Conservation (phyloP, 2,888 invertebrate genomes). For the Platynereis dumerilii region DNA sequence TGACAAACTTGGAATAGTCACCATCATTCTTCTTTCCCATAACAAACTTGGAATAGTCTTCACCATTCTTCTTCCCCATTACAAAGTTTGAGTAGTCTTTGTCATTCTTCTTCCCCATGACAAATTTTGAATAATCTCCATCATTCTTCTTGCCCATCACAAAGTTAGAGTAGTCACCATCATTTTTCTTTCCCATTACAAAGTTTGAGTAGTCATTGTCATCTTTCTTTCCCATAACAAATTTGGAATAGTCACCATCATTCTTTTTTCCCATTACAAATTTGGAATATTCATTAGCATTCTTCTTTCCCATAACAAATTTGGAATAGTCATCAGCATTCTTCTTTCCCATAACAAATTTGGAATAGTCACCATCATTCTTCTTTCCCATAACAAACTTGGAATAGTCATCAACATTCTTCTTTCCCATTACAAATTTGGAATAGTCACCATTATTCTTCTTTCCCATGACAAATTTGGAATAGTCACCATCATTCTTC, state of each 20-base stretch:
- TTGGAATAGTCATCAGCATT: not conserved
- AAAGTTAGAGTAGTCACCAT: not conserved
- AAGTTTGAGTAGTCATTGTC: not conserved
- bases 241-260: not conserved
- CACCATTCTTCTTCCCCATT: slow-evolving; percentile 4
- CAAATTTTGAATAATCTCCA: not conserved
- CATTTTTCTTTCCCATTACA: slow-evolving; percentile 9
- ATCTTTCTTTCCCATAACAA: slow-evolving; percentile 9
- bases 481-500: not conserved
- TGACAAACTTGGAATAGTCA: slow-evolving; percentile 3
- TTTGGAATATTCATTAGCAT: not conserved
- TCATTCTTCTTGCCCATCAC: slow-evolving; percentile 6
- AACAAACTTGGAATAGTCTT: slow-evolving; percentile 2
- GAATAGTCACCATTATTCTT: not conserved
- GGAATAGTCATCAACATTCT: no score
- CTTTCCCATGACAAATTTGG: not conserved
- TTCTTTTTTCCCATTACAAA: slow-evolving; percentile 9
- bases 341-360: slow-evolving; percentile 3
- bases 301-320: slow-evolving; percentile 4
- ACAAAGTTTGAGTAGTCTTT: slow-evolving; percentile 1
- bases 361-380: not conserved
- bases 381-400: no score
- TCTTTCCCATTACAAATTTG: not conserved
- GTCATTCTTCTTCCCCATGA: not conserved
- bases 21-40: slow-evolving; percentile 2